Evolutionary conservation across 1,140 invertebrate genomes (phyloP).

Genomic region (Orius insidiosus): DNA sequence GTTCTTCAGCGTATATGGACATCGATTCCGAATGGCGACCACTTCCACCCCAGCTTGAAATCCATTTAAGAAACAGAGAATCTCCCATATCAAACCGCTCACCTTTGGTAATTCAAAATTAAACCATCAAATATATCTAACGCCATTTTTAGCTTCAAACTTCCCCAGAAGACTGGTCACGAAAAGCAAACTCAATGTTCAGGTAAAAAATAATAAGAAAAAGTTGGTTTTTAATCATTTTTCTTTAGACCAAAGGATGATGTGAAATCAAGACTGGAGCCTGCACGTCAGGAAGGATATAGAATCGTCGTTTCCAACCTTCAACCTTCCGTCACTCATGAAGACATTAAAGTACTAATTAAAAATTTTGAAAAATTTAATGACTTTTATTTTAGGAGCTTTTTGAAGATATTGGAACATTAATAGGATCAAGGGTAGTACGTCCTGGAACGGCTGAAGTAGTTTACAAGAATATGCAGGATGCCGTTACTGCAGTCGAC

Average conservation of each 20-base stretch:
- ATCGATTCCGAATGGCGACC: too few relatives aligned
- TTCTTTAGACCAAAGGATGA: background rate
- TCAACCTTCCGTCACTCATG: slow-evolving; percentile 62
- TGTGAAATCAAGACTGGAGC: slow-evolving; percentile 4
- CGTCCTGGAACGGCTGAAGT: slow-evolving; percentile 76
- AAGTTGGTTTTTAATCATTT: too few relatives aligned
- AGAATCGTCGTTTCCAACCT: slow-evolving; percentile 76
- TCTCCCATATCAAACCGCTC: too few relatives aligned
- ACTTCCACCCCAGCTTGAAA: too few relatives aligned
- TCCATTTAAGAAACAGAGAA: too few relatives aligned
- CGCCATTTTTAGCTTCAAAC: too few relatives aligned
- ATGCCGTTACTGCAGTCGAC: slow-evolving; percentile 75
- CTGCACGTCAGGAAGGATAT: slow-evolving; percentile 34
- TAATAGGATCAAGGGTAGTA: slow-evolving; percentile 66
- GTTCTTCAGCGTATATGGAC: too few relatives aligned
- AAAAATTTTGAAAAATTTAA: background rate
- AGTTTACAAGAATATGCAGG: slow-evolving; percentile 63
- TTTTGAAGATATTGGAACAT: slow-evolving; percentile 77
- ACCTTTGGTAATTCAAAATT: too few relatives aligned
- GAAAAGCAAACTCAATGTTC: too few relatives aligned
- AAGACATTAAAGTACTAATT: slow-evolving; percentile 68
- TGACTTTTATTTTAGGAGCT: slow-evolving; percentile 43
- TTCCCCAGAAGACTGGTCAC: too few relatives aligned
- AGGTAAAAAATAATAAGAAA: too few relatives aligned
- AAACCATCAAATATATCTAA: too few relatives aligned